phyloP scores from a whole-genome alignment of 2,797 vertebrate genomes.

The Acanthurus tractus region DNA sequence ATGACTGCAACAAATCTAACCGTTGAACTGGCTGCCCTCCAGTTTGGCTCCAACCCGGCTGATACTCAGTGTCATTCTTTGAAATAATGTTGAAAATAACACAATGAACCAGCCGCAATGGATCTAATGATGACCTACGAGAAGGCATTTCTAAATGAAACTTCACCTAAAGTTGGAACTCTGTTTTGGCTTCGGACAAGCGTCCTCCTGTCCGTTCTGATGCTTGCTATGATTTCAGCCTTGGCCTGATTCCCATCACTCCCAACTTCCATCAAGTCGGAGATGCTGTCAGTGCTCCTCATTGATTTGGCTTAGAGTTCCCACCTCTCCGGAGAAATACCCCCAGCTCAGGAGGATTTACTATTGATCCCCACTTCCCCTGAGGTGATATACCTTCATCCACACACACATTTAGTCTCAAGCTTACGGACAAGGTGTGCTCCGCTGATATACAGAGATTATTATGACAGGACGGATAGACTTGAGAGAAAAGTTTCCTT shows the following conservation, averaged over 20 bases:
- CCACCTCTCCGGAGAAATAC: slow-evolving; percentile 79
- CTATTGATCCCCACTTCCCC: slow-evolving; percentile 79
- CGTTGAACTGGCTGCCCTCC: slow-evolving; percentile 61
- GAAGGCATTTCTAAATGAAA: slow-evolving; percentile 37
- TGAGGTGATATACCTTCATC: slow-evolving; percentile 71
- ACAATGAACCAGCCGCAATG: slow-evolving; percentile 23
- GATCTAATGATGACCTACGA: slow-evolving; percentile 56
- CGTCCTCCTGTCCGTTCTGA: slow-evolving; percentile 36
- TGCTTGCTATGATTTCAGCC: slow-evolving; percentile 39
- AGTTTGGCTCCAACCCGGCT: slow-evolving; percentile 55
- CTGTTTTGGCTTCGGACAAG: slow-evolving; percentile 30
- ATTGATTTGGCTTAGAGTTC: slow-evolving; percentile 78
- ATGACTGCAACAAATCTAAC: slow-evolving; percentile 75
- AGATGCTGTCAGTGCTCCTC: slow-evolving; percentile 65
- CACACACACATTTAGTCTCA: slow-evolving; percentile 56
- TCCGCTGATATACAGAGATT: slow-evolving; percentile 59
- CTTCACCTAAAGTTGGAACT: slow-evolving; percentile 50
- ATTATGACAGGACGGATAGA: slow-evolving; percentile 62
- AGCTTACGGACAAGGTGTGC: slow-evolving; percentile 68
- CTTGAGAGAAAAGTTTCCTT: slow-evolving; percentile 64
- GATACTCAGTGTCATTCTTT: slow-evolving; percentile 43
- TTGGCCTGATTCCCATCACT: slow-evolving; percentile 61
- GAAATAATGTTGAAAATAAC: slow-evolving; percentile 59
- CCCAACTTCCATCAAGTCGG: slow-evolving; percentile 67
- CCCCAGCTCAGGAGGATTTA: slow-evolving; percentile 76